Percentiles rank a stretch among this genome's conserved stretches.
phyloP scores from a whole-genome alignment of 2,113 vertebrate species.

The Mesocricetus auratus region DNA sequence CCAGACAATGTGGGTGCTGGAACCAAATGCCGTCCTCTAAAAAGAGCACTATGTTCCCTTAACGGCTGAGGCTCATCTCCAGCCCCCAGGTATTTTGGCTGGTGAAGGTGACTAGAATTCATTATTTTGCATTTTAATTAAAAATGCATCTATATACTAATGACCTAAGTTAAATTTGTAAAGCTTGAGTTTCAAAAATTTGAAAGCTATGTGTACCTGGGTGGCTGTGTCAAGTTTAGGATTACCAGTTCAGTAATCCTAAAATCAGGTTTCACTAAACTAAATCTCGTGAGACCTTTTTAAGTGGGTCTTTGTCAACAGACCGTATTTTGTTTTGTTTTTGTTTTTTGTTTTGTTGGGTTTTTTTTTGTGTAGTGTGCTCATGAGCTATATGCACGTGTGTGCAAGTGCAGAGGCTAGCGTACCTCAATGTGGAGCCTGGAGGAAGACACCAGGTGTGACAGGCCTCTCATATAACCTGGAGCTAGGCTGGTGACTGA shows the following conservation, averaged over 20 bases:
- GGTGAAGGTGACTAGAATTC: background rate
- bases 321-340: background rate
- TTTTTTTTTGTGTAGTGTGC: background rate
- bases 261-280: constrained; percentile 7
- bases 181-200: constrained; percentile 23
- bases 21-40: background rate
- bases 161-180: constrained; percentile 24
- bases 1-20: too few species aligned
- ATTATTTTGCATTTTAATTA: background rate
- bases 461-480: background rate
- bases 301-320: background rate
- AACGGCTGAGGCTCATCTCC: background rate
- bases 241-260: background rate
- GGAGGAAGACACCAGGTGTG: background rate
- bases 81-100: background rate
- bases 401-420: background rate
- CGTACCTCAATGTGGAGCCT: too few species aligned
- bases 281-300: constrained; percentile 14
- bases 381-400: background rate
- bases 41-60: background rate
- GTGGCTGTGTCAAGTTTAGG: background rate
- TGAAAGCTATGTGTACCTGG: background rate
- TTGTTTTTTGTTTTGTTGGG: too few species aligned
- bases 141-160: background rate
- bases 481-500: background rate